Evolutionary conservation across 2,797 vertebrate genomes (phyloP).

Genomic region (Sphaeramia orbicularis): DNA sequence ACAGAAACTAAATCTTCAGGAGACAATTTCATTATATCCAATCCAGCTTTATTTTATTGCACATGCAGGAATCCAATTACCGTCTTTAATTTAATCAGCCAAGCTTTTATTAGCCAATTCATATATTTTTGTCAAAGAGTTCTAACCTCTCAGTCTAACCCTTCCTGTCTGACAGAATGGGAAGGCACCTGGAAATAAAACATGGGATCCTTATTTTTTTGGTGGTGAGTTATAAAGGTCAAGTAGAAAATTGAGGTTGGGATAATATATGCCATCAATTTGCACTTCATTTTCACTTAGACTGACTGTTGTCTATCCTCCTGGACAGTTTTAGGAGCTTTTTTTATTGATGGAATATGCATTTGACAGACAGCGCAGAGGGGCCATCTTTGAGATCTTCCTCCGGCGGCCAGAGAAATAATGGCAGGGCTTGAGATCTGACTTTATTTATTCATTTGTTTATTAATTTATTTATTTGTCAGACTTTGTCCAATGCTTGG

Average conservation of each 20-base stretch:
- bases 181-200: conserved; percentile 28
- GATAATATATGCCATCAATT: conserved; percentile 64
- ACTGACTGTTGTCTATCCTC: conserved; percentile 41
- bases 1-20: conserved; percentile 54
- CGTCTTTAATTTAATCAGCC: conserved; percentile 69
- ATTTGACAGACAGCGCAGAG: conserved; percentile 38
- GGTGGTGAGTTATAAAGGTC: conserved; percentile 53
- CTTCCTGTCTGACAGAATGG: conserved; percentile 22
- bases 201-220: conserved; percentile 25
- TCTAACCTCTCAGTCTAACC: conserved; percentile 26
- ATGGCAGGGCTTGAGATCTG: conserved; percentile 8
- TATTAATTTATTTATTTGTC: conserved; percentile 10
- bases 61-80: conserved; percentile 65
- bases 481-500: neutral
- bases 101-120: conserved; percentile 67
- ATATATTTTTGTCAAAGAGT: conserved; percentile 44
- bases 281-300: conserved; percentile 54
- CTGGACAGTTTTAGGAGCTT: conserved; percentile 36
- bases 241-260: conserved; percentile 57
- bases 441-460: conserved; percentile 21
- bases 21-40: conserved; percentile 66
- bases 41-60: conserved; percentile 61
- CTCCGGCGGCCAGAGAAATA: conserved; percentile 2
- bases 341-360: conserved; percentile 45
- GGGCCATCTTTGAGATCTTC: conserved; percentile 14